These are phyloP conservation scores for Clavelina lepadiformis DNA, from an alignment of 23 tunicate species.

Conservation along the genomic window DNA sequence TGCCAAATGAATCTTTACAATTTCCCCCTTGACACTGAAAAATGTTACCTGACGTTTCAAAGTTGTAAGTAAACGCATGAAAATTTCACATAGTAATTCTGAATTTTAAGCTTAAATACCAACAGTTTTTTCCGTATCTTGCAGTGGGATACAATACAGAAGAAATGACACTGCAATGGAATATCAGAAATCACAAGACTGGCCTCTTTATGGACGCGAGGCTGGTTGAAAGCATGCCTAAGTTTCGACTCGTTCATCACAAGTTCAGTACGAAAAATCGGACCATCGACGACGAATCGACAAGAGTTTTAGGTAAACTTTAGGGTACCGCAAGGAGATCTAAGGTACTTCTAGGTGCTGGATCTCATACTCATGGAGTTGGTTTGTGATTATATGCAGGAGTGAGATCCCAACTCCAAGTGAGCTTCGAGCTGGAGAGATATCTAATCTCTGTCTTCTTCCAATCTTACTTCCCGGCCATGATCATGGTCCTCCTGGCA, in stretches of 20 bases:
- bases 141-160: slow-evolving; percentile 70
- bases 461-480: slow-evolving; percentile 92
- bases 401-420: slow-evolving; percentile 46
- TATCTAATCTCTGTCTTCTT: slow-evolving; percentile 84
- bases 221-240: slow-evolving; percentile 82
- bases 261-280: slow-evolving; percentile 35
- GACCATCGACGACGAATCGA: background rate
- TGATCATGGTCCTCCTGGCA: slow-evolving; percentile 86
- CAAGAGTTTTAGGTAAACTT: slow-evolving; percentile 13
- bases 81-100: background rate
- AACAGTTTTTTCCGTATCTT: background rate
- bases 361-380: background rate
- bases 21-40: slow-evolving; percentile 90
- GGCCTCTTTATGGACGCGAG: slow-evolving; percentile 89
- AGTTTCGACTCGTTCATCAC: slow-evolving; percentile 73
- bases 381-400: background rate
- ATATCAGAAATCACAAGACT: slow-evolving; percentile 36
- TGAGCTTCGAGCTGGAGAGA: slow-evolving; percentile 79
- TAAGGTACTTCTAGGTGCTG: background rate
- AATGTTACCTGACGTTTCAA: slow-evolving; percentile 81
- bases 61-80: slow-evolving; percentile 49
- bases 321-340: background rate
- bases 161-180: slow-evolving; percentile 68
- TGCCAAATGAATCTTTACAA: slow-evolving; percentile 95
- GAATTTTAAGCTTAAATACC: too few species aligned